Evolutionary conservation across 2,888 invertebrate genomes (phyloP).

Genomic region (Papilio protenor): DNA sequence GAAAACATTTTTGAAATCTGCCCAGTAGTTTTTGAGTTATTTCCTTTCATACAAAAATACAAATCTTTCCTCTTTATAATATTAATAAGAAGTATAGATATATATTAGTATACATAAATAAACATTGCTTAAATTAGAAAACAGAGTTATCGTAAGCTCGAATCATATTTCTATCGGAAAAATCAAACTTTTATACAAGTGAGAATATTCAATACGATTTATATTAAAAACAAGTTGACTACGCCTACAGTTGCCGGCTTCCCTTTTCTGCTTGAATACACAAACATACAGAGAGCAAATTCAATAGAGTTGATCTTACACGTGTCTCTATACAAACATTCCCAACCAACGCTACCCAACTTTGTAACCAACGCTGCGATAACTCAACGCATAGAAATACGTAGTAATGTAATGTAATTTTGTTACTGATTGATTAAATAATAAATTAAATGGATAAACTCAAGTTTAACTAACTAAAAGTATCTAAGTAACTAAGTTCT

Average conservation of each 20-base stretch:
- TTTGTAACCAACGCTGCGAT: not conserved
- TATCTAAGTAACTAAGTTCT: no score
- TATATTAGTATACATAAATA: no score
- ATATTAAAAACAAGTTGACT: not conserved
- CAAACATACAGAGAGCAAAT: constrained; percentile 12
- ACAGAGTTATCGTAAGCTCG: not conserved
- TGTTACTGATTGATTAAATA: no score
- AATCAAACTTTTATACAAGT: not conserved
- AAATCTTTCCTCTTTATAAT: no score
- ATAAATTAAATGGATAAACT: no score
- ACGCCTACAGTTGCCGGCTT: not conserved
- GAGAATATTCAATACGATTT: not conserved
- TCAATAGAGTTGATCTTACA: constrained; percentile 16
- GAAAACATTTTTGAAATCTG: no score
- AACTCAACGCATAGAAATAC: not conserved
- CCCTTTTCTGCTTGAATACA: constrained; percentile 34
- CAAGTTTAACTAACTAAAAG: no score
- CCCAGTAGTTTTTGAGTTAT: no score
- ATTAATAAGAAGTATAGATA: no score
- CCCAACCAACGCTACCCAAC: not conserved
- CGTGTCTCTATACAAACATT: constrained; percentile 15
- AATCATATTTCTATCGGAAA: not conserved
- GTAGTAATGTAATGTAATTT: not conserved
- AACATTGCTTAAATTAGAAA: not conserved
- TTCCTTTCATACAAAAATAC: no score